These are phyloP conservation scores for Zaprionus gabonicus DNA, from an alignment of 1,140 invertebrate genomes.

Conservation along the genomic window DNA sequence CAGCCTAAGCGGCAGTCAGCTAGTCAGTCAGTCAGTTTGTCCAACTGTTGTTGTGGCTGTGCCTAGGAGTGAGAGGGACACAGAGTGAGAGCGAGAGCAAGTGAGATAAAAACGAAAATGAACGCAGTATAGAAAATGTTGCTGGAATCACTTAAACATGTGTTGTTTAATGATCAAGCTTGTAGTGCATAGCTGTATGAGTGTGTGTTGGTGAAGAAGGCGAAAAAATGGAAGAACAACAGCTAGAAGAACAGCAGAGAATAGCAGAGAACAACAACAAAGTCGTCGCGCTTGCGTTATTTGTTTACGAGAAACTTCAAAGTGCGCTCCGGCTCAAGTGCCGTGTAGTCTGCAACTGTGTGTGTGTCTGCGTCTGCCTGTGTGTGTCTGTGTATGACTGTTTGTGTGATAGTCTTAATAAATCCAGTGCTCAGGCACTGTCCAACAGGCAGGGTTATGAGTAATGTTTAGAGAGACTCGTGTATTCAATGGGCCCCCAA, in stretches of 20 bases:
- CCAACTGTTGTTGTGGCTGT: slow-evolving; percentile 6
- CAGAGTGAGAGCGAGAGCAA: not conserved
- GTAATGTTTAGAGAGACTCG: not conserved
- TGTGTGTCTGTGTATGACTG: not conserved
- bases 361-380: not conserved
- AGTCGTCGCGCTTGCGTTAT: slow-evolving; percentile 32
- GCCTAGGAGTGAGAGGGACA: slow-evolving; percentile 4
- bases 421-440: not conserved
- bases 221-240: not conserved
- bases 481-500: not conserved
- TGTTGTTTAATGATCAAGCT: slow-evolving; percentile 43
- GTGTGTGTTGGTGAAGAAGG: slow-evolving; percentile 7
- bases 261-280: slow-evolving; percentile 9
- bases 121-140: slow-evolving; percentile 39
- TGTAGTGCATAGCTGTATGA: slow-evolving; percentile 1
- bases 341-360: not conserved
- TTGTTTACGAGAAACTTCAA: slow-evolving; percentile 42
- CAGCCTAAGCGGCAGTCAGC: slow-evolving; percentile 24
- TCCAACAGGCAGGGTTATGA: not conserved
- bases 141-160: slow-evolving; percentile 41
- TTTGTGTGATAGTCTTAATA: slow-evolving; percentile 23
- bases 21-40: slow-evolving; percentile 22
- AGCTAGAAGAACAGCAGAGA: not conserved
- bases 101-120: slow-evolving; percentile 26
- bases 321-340: slow-evolving; percentile 8